A percentile compares a stretch with the other conserved stretches of the same genome.
Conservation (phyloP, 2,113 vertebrate genomes). For the Machaerirhynchus nigripectus region DNA sequence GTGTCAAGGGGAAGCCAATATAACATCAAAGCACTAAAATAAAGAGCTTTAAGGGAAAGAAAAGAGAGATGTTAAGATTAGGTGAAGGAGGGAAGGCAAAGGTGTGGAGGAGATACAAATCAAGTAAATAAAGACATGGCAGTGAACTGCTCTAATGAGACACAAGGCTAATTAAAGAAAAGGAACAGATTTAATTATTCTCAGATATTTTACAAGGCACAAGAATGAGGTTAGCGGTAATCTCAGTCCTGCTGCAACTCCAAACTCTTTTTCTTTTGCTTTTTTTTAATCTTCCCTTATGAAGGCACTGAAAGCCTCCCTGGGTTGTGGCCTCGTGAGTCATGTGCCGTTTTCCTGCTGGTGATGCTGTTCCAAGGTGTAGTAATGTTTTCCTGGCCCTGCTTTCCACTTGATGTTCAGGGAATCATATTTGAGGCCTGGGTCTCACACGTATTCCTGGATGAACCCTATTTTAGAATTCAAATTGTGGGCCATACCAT, state of each 20-base stretch:
- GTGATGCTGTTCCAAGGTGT: background rate
- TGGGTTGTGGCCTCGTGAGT: background rate
- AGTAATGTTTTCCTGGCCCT: background rate
- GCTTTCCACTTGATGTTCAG: background rate
- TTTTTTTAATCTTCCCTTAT: background rate
- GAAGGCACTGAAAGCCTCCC: background rate
- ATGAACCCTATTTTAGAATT: background rate
- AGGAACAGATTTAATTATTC: constrained; percentile 21
- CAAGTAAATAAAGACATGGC: constrained; percentile 40
- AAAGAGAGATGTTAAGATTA: constrained; percentile 58
- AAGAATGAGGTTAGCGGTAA: background rate
- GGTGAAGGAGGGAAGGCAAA: constrained; percentile 49
- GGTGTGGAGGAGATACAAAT: constrained; percentile 45
- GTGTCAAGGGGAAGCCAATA: background rate
- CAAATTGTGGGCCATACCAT: background rate
- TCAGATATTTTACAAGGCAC: background rate
- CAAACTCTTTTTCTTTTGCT: background rate
- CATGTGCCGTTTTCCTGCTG: background rate
- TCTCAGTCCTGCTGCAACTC: background rate
- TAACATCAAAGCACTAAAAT: constrained; percentile 58
- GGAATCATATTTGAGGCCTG: background rate
- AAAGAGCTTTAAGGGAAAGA: constrained; percentile 53
- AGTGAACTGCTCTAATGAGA: constrained; percentile 31
- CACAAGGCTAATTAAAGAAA: constrained; percentile 39
- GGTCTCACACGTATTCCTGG: background rate